Evolutionary conservation across 2,888 invertebrate genomes (phyloP).

Genomic region (Himalopsyche anomala): DNA sequence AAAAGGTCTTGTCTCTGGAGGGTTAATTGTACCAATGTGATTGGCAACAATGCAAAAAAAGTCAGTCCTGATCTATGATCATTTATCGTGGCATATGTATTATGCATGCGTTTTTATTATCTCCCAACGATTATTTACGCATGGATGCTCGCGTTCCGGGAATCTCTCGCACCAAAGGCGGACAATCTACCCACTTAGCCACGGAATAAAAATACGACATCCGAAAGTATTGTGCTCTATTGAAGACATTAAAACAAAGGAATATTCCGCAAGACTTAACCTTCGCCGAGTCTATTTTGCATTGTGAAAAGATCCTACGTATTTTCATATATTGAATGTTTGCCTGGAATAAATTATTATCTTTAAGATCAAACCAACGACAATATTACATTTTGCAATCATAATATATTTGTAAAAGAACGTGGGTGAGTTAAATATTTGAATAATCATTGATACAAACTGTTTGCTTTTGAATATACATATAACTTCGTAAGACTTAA

Average conservation of each 20-base stretch:
- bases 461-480: background rate
- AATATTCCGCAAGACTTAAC: background rate
- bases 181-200: background rate
- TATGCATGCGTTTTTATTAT: background rate
- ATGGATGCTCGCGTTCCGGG: background rate
- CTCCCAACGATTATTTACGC: too few species aligned
- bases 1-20: too few species aligned
- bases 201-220: background rate
- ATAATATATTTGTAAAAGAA: background rate
- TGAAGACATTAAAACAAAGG: background rate
- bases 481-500: too few species aligned
- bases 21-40: too few species aligned
- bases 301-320: background rate
- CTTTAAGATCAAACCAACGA: background rate
- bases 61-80: background rate
- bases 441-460: background rate
- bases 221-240: background rate
- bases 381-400: conserved; percentile 1
- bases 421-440: background rate
- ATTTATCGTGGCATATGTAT: background rate
- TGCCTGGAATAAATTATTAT: conserved; percentile 9
- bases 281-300: background rate
- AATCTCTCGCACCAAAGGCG: background rate
- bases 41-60: background rate
- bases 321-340: background rate